Base-by-base conservation (phyloP, 2,888 invertebrate species). In the Scaptodrosophila latifasciaeformis region DNA sequence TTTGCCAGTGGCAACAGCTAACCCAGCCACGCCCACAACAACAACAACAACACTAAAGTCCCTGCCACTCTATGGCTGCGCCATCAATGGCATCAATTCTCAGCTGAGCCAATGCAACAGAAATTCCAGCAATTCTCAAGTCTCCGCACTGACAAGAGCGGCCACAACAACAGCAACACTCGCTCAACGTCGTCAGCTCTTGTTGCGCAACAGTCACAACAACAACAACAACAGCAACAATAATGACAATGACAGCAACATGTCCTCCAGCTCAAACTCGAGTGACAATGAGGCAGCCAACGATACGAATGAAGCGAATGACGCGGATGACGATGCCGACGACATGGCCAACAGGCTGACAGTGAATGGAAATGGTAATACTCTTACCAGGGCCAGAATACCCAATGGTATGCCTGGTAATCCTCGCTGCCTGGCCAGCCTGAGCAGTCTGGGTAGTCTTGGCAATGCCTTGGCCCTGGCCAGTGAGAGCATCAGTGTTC, bases 361-460 rank as follows among this genome's bases (percentile, higher is more conserved):
- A 34, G 61, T 60, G 44, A 63, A 52, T 42, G 55, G 47, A 39
- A 61, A 53, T 30, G 49, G 49, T 37, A 7, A 5, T 2, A 30
- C 18, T 10, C 19, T 17, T 2, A n/a, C 15, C 18, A 21, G 19
- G 7, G 30, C 44, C 44, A 17, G 15, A n/a, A n/a, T n/a, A n/a
- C n/a, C n/a, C n/a, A n/a, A n/a, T n/a, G n/a, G n/a, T n/a, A n/a
- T n/a, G n/a, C n/a, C n/a, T n/a, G n/a, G n/a, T n/a, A n/a, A n/a
- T n/a, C n/a, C n/a, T n/a, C n/a, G n/a, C n/a, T n/a, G n/a, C n/a
- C n/a, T n/a, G n/a, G n/a, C n/a, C n/a, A n/a, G n/a, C 44, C 5
- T 15, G 35, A 9, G 35, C 21, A 39, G 27, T 17, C 24, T 24
- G 24, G 4, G 4, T 7, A 39, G 27, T 19, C n/a, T n/a, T n/a